Conservation (phyloP, 2,113 vertebrate species). For the Etia nguti region DNA sequence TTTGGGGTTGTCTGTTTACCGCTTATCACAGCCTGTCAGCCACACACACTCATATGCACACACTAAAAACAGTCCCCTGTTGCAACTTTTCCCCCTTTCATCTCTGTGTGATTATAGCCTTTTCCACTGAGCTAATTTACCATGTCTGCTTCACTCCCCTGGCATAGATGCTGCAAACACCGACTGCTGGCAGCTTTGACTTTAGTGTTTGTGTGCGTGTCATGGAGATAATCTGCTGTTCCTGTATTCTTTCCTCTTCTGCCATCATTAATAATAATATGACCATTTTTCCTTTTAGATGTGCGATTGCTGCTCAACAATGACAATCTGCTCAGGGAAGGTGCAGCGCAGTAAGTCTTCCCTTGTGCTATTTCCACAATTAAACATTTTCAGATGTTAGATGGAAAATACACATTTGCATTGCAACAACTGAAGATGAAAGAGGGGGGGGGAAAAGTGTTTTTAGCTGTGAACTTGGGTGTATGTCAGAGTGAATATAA, state of each 20-base stretch:
- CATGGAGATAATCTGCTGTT: not conserved
- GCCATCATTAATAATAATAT: not conserved
- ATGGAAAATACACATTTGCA: not conserved
- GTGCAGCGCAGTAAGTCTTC: conserved; percentile 89
- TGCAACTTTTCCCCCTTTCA: conserved; percentile 16
- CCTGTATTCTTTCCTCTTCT: not conserved
- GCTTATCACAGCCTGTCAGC: conserved; percentile 46
- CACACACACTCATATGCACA: not conserved
- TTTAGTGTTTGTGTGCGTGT: not conserved
- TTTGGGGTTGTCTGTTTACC: not conserved
- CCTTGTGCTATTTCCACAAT: not conserved
- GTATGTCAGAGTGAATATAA: not conserved
- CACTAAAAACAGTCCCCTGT: not conserved
- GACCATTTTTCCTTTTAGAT: conserved; percentile 69
- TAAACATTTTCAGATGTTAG: not conserved
- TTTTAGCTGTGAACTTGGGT: not conserved
- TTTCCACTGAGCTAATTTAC: conserved; percentile 36
- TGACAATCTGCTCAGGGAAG: conserved; percentile 98
- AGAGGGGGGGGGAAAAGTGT: too few relatives aligned
- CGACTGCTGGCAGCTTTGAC: not conserved
- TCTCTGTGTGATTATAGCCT: conserved; percentile 17
- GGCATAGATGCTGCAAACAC: not conserved
- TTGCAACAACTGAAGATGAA: not conserved
- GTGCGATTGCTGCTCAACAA: conserved; percentile 95
- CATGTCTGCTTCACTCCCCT: conserved; percentile 37